Conservation (phyloP, 2,113 vertebrate species). For the Mus pahari region DNA sequence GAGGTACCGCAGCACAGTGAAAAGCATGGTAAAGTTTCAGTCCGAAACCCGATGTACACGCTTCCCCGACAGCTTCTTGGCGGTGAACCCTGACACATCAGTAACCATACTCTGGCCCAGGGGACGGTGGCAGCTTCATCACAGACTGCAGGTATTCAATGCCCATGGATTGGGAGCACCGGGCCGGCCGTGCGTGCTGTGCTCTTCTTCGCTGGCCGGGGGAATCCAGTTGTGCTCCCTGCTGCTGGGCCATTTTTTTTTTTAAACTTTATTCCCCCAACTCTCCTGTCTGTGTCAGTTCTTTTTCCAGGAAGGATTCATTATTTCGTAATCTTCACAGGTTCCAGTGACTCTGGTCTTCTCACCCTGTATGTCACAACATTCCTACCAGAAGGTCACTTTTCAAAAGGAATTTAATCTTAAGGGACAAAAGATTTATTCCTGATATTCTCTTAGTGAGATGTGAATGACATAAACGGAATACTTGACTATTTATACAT, state of each 20-base stretch:
- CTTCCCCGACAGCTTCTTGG: neutral
- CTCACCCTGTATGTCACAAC: neutral
- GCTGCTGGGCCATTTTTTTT: neutral
- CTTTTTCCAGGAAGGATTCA: slow-evolving; percentile 48
- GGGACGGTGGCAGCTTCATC: neutral
- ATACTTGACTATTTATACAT: neutral
- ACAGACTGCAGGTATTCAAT: neutral
- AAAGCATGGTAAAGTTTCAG: slow-evolving; percentile 20
- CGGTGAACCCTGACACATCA: neutral
- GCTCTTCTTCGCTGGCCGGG: neutral
- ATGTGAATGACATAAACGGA: neutral
- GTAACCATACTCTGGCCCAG: neutral
- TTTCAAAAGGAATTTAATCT: slow-evolving; percentile 58
- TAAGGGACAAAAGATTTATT: neutral
- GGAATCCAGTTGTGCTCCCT: neutral
- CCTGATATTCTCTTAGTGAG: neutral
- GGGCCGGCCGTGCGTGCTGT: neutral
- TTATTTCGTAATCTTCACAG: slow-evolving; percentile 28
- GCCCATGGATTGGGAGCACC: neutral
- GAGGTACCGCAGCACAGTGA: neutral
- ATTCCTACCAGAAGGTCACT: slow-evolving; percentile 38
- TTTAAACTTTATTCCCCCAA: slow-evolving; percentile 35
- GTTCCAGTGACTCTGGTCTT: neutral
- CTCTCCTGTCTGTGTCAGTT: neutral
- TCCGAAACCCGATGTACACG: slow-evolving; percentile 25